phyloP scores from a whole-genome alignment of 2,113 vertebrate genomes.

The Typhlomys cinereus region DNA sequence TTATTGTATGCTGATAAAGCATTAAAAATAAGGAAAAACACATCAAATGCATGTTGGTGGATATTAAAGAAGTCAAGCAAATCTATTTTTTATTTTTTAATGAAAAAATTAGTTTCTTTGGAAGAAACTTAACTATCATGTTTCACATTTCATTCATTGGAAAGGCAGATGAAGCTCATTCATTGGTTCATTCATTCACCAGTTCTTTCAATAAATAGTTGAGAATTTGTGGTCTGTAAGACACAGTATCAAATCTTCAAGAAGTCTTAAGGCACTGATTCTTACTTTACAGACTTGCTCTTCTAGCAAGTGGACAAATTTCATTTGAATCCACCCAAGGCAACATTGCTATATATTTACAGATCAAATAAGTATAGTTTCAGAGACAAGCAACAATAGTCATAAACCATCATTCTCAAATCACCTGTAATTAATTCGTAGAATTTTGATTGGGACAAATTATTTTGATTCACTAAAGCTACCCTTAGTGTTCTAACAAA shows the following conservation, averaged over 20 bases:
- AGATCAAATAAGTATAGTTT: background rate
- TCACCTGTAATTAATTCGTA: background rate
- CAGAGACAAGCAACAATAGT: background rate
- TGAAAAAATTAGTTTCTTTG: background rate
- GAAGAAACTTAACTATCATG: background rate
- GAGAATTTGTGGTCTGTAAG: background rate
- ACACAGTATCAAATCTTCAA: background rate
- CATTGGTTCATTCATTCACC: background rate
- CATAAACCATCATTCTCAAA: background rate
- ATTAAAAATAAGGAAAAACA: background rate
- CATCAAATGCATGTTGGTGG: background rate
- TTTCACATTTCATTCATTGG: background rate
- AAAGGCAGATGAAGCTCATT: background rate
- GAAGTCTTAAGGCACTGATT: background rate
- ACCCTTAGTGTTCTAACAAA: background rate
- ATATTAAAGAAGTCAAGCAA: background rate
- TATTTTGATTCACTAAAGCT: background rate
- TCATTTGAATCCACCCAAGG: slow-evolving; percentile 26
- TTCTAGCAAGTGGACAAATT: background rate
- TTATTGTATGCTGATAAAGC: background rate
- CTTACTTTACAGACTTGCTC: background rate
- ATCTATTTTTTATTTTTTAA: background rate
- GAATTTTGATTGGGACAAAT: background rate
- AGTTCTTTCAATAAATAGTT: background rate
- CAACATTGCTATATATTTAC: background rate